Evolutionary conservation across 2,797 vertebrate species (phyloP).

Genomic region (Falco columbarius): DNA sequence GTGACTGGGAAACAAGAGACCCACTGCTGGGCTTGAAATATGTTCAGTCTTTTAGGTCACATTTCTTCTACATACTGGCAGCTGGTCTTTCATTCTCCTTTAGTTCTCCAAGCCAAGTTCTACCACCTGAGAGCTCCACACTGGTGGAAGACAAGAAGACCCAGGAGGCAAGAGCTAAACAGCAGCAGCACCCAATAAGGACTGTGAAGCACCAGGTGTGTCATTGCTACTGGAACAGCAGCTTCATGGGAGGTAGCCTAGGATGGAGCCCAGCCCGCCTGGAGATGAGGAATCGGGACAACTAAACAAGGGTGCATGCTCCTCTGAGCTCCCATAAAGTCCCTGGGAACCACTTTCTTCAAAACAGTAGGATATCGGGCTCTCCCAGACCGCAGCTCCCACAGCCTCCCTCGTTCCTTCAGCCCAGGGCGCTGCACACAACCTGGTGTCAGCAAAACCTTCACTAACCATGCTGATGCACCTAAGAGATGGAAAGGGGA

Average conservation of each 20-base stretch:
- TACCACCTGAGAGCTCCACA: not conserved
- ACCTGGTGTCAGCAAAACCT: not conserved
- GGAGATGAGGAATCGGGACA: not conserved
- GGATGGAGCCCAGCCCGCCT: not conserved
- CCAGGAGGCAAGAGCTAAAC: not conserved
- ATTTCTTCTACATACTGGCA: not conserved
- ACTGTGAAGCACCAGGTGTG: not conserved
- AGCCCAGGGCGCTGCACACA: not conserved
- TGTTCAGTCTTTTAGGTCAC: not conserved
- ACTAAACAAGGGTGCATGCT: not conserved
- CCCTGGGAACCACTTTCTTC: not conserved
- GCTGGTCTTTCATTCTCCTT: not conserved
- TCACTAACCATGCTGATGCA: not conserved
- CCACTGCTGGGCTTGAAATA: not conserved
- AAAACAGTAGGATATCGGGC: not conserved
- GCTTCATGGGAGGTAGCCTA: not conserved
- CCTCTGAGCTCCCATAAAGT: not conserved
- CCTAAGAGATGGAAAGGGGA: slow-evolving; percentile 52
- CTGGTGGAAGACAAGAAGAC: not conserved
- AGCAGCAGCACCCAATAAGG: not conserved
- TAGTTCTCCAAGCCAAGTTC: not conserved
- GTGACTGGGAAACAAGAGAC: not conserved
- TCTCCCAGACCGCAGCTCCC: not conserved
- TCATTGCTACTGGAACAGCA: not conserved
- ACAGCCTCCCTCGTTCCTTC: not conserved